phyloP scores from a whole-genome alignment of 2,888 invertebrate species.

The Teinopalpus imperialis region DNA sequence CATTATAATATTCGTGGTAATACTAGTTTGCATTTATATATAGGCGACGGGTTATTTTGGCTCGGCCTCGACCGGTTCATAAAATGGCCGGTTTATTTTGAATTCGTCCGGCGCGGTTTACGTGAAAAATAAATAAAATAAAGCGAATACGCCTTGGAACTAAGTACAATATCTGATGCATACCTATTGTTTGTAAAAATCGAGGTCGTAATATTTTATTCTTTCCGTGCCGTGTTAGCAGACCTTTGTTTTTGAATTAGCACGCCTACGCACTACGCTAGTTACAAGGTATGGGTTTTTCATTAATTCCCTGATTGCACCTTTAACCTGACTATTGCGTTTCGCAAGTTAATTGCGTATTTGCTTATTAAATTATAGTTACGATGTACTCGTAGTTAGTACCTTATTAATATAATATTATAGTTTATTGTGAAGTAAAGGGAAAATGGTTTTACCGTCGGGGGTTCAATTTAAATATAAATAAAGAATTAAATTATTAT shows the following conservation, averaged over 20 bases:
- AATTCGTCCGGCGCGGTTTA: slow-evolving; percentile 54
- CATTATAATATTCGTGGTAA: slow-evolving; percentile 25
- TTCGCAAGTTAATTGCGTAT: slow-evolving; percentile 7
- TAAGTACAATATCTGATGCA: slow-evolving; percentile 30
- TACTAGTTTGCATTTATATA: slow-evolving; percentile 37
- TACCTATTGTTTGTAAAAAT: slow-evolving; percentile 36
- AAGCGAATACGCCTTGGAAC: slow-evolving; percentile 32
- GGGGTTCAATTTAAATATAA: too few relatives aligned
- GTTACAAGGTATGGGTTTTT: slow-evolving; percentile 21
- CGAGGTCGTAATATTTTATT: slow-evolving; percentile 40
- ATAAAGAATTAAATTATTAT: too few relatives aligned
- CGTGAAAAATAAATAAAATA: slow-evolving; percentile 53
- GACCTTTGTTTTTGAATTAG: slow-evolving; percentile 45
- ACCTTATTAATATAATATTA: too few relatives aligned
- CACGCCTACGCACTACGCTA: slow-evolving; percentile 30
- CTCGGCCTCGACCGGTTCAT: slow-evolving; percentile 58
- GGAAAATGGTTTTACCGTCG: too few relatives aligned
- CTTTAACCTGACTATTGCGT: slow-evolving; percentile 10
- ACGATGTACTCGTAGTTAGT: too few relatives aligned
- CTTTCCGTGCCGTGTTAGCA: slow-evolving; percentile 38
- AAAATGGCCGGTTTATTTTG: slow-evolving; percentile 67
- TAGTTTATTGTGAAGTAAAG: too few relatives aligned
- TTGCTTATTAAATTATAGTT: too few relatives aligned
- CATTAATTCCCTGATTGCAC: slow-evolving; percentile 16
- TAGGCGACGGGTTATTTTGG: slow-evolving; percentile 49